Percentiles rank a stretch among this genome's conserved stretches.
Conservation (phyloP, 2,888 invertebrate species). For the Drosophila macrothrix region DNA sequence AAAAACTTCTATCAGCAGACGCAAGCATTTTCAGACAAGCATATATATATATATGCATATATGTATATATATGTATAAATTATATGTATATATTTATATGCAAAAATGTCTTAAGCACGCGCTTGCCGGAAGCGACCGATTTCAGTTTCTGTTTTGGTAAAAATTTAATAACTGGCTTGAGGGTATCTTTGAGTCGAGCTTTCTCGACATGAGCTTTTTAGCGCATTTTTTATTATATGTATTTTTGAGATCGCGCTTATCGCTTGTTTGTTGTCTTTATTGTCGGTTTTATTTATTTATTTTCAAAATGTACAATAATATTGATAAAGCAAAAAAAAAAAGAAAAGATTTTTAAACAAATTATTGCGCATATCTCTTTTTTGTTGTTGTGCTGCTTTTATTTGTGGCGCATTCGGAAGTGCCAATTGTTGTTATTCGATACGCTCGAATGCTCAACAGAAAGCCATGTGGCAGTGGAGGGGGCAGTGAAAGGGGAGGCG, state of each 20-base stretch:
- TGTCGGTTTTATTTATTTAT: constrained; percentile 47
- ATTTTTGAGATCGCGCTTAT: constrained; percentile 39
- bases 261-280: constrained; percentile 30
- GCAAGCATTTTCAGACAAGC: neutral
- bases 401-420: constrained; percentile 57
- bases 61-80: neutral
- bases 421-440: constrained; percentile 60
- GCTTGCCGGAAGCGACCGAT: neutral
- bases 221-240: neutral
- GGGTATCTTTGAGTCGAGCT: neutral
- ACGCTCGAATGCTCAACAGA: constrained; percentile 64
- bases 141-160: neutral
- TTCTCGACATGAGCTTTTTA: neutral
- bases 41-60: neutral
- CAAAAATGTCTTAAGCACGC: neutral
- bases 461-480: constrained; percentile 28
- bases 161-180: neutral
- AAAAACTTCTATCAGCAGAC: neutral
- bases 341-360: constrained; percentile 41
- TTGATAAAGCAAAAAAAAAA: constrained; percentile 45
- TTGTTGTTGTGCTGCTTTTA: constrained; percentile 17
- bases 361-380: constrained; percentile 36
- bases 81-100: neutral
- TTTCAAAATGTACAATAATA: constrained; percentile 58
- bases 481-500: neutral